Percentiles rank a stretch among this genome's conserved stretches.
phyloP scores from a whole-genome alignment of 2,888 invertebrate species.

The Syrphus vitripennis region DNA sequence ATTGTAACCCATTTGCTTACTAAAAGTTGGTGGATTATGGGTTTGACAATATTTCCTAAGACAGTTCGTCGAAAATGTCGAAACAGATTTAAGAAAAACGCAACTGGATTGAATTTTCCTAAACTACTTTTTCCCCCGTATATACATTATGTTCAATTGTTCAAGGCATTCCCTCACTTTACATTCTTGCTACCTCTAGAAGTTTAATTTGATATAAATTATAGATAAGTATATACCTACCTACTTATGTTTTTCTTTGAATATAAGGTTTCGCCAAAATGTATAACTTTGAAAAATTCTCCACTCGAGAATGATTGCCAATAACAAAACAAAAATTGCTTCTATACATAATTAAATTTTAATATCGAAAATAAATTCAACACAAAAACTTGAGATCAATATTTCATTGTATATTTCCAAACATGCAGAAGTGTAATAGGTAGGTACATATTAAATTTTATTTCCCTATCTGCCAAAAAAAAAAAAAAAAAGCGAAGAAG shows the following conservation, averaged over 20 bases:
- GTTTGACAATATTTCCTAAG: too few species aligned
- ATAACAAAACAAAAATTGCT: background rate
- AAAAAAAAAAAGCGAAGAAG: background rate
- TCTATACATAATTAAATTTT: background rate
- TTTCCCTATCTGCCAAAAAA: background rate
- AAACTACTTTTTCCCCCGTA: too few species aligned
- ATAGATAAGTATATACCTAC: background rate
- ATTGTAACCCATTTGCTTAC: too few species aligned
- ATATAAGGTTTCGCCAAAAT: background rate
- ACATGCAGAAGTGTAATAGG: background rate
- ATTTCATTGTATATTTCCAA: background rate
- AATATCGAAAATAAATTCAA: background rate
- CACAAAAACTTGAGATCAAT: background rate
- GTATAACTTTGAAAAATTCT: background rate
- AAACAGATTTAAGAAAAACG: too few species aligned
- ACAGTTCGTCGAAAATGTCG: too few species aligned
- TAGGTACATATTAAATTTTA: conserved; percentile 5
- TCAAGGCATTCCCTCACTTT: too few species aligned
- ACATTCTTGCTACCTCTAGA: background rate
- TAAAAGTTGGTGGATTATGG: too few species aligned
- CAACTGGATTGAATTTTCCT: too few species aligned
- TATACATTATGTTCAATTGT: too few species aligned
- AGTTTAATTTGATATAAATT: background rate
- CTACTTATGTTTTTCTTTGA: background rate
- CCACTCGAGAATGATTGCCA: background rate